Evolutionary conservation across 2,888 invertebrate species (phyloP), one percentile per base, ranked within the genome.

Genomic region (Cetonia aurata): DNA sequence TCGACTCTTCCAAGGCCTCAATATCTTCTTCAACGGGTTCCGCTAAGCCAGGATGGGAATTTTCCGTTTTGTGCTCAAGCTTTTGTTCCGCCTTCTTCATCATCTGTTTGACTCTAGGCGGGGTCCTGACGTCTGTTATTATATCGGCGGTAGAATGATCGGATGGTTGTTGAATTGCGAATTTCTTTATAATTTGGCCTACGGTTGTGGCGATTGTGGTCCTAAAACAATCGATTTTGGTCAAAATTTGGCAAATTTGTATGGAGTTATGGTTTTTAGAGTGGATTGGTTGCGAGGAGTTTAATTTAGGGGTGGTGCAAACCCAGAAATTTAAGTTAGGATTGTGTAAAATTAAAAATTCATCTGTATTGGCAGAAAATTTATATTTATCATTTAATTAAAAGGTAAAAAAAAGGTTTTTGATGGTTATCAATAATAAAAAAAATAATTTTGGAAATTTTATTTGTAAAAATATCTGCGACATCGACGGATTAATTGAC

Each of bases 1-100:
- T 81, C 0, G 79, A 76, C 62, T 79, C 79, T 69, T 84, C 83
- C 12, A 81, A 46, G 12, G 78, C 71, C 9, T 78, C 71, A 9
- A 81, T 69, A 56, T 83, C 82, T 50, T 81, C 83, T 67, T 82
- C 80, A 0, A 84, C 73, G 3, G 84, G 83, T 69, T 82, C 82
- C 0, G 84, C 84, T 12, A 91, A 86, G 2, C 93, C 93, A 8
- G 87, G 88, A 78, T 92, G 91, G 6, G 87, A 86, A 73, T 83
- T 73, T 41, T 82, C 79, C 65, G 15, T 19, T 66, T 13, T 12
- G 71, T 82, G 73, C 10, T 81, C 78, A 62, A 15, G 8, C 69
- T 70, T 72, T 41, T 70, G 19, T 69, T 68, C 19, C 44, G 68
- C 76, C 76, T 75, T 80, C 74, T 83, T 84, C 77, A 86, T 80